Evolutionary conservation across 2,113 vertebrate genomes (phyloP).

Genomic region (Oceanodroma tethys): DNA sequence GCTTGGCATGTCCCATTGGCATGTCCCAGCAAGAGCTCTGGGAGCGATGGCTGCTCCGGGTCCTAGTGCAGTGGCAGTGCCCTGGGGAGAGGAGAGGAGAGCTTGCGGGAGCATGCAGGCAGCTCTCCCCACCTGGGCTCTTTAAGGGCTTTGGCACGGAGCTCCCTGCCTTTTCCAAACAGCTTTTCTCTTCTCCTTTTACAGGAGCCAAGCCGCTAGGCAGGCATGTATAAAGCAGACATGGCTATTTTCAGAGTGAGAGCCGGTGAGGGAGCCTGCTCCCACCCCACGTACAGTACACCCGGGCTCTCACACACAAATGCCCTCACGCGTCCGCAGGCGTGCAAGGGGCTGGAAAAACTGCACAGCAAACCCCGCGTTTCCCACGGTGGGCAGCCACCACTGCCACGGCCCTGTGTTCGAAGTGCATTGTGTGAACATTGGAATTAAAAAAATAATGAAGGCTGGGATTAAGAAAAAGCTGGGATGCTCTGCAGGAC

Average conservation of each 20-base stretch:
- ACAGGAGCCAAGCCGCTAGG: neutral
- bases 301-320: neutral
- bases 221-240: neutral
- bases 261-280: neutral
- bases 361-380: neutral
- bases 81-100: too few species aligned
- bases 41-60: neutral
- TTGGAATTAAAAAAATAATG: neutral
- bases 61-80: neutral
- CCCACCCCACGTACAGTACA: neutral
- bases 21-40: neutral
- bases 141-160: neutral
- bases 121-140: neutral
- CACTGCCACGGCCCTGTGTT: neutral
- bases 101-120: accelerated
- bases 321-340: neutral
- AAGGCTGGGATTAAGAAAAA: neutral
- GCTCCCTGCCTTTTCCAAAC: neutral
- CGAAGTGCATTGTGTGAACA: neutral
- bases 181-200: slow-evolving; percentile 25
- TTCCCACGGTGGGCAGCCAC: accelerated
- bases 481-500: neutral
- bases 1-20: neutral
- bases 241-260: neutral
- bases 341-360: neutral